Evolutionary conservation across 1,140 invertebrate species (phyloP).

Genomic region (Euglossa dilemma): DNA sequence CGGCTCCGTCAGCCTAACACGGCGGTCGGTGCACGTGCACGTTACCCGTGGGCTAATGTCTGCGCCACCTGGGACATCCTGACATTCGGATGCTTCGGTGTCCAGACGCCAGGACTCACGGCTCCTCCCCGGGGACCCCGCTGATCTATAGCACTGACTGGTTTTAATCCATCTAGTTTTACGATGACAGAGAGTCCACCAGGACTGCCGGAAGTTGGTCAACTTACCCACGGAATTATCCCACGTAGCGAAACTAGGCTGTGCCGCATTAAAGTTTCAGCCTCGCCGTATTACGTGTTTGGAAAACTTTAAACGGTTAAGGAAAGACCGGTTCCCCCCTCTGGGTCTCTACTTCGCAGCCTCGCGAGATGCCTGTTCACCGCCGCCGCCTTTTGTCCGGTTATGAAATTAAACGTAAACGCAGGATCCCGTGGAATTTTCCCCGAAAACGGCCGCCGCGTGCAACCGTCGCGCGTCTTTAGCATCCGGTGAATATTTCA

Average conservation of each 20-base stretch:
- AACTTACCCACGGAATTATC: conserved; percentile 5
- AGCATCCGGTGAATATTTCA: conserved; percentile 69
- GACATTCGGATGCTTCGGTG: conserved; percentile 53
- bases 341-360: background rate
- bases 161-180: conserved; percentile 56
- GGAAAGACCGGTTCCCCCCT: background rate
- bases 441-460: conserved; percentile 31
- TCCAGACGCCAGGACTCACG: conserved; percentile 4
- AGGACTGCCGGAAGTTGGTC: conserved; percentile 20
- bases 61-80: conserved; percentile 63
- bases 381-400: background rate
- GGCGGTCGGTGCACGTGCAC: conserved; percentile 50
- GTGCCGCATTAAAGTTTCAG: background rate
- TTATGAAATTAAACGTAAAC: background rate
- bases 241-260: background rate
- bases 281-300: background rate
- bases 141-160: conserved; percentile 28
- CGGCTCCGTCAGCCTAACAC: conserved; percentile 56
- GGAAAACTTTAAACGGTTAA: background rate
- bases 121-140: conserved; percentile 35
- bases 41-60: conserved; percentile 61
- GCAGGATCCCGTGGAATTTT: conserved; percentile 36
- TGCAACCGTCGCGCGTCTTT: conserved; percentile 42
- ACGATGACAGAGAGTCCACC: conserved; percentile 40
- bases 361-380: background rate